Evolutionary conservation across 2,888 invertebrate genomes (phyloP).

Genomic region (Agrilus cyanescens): DNA sequence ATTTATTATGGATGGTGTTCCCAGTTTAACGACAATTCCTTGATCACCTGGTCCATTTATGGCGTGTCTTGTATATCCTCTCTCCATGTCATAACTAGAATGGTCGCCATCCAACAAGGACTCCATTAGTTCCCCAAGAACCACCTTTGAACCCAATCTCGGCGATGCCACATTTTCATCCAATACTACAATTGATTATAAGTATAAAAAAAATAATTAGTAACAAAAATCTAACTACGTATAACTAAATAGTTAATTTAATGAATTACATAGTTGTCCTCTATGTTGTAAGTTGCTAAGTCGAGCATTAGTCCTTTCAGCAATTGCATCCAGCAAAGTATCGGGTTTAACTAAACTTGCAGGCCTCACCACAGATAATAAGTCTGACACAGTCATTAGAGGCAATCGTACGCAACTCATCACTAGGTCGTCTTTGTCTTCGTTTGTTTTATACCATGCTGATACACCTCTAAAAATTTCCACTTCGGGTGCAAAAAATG

Average conservation of each 20-base stretch:
- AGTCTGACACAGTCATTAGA: conserved; percentile 76
- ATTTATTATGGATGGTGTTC: conserved; percentile 81
- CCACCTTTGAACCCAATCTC: conserved; percentile 71
- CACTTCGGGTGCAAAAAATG: conserved; percentile 92
- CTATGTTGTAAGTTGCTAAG: conserved; percentile 74
- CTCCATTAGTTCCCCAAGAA: conserved; percentile 80
- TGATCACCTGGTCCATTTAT: conserved; percentile 45
- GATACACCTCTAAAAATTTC: conserved; percentile 87
- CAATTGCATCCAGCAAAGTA: conserved; percentile 87
- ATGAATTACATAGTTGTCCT: conserved; percentile 63
- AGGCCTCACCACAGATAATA: conserved; percentile 80
- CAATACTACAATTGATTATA: conserved; percentile 51
- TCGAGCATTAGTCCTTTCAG: conserved; percentile 67
- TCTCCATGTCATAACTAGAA: conserved; percentile 81
- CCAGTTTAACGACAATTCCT: conserved; percentile 77
- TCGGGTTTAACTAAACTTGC: conserved; percentile 80
- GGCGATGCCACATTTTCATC: conserved; percentile 87
- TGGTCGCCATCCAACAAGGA: conserved; percentile 84
- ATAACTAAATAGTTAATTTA: too few species aligned
- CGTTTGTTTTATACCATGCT: conserved; percentile 76
- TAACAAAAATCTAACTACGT: not conserved
- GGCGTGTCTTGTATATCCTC: conserved; percentile 54
- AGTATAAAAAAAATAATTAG: too few species aligned
- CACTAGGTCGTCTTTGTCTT: conserved; percentile 32
- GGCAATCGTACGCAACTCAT: conserved; percentile 66